Base-by-base conservation (phyloP, 2,888 invertebrate genomes). In the Cantharis rufa region DNA sequence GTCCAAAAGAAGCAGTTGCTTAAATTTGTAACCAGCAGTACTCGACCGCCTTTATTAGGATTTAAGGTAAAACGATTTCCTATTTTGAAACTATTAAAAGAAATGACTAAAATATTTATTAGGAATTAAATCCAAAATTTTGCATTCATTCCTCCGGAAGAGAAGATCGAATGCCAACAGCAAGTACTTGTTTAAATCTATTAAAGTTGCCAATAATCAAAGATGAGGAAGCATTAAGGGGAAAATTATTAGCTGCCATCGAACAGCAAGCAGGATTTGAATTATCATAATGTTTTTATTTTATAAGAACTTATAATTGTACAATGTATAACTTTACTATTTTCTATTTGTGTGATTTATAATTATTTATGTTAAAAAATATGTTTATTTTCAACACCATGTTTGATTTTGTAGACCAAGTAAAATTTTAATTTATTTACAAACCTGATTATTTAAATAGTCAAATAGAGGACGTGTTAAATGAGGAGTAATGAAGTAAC, bases 21-120 rank as follows among this genome's bases (percentile, higher is more conserved):
- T 10, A 98, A 98, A 89, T 99, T 99, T 89, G 98, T 99, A 63
- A 99, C 99, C 2, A 98, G 98, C 86, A 99, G 99, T 86, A 99
- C 99, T 0, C 89, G 98, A 77, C 98, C 99, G 3, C 99, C 99
- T 0, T 90, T 99, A 24, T 90, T 99, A 62, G 99, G 99, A 2
- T 99, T 99, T 86, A 98, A 97, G 92, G 98, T 97, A 87, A 48
- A 48, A 48, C 4, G 2, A 69, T 16, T 70, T n/a, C 5, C 13
- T 68, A 10, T 11, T 68, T 64, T 64, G 11, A 21, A 64, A 24
- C 5, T 10, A 28, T 11, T 48, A 71, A 28, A 10, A 24, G 28
- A 16, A 15, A 70, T 69, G 15, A 4, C 2, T 3, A 5, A 15
- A 48, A 32, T 11, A 5, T 13, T 28, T 66, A 66, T 16, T 84